Evolutionary conservation across 2,113 vertebrate genomes (phyloP).

Genomic region (Cnemophilus loriae): DNA sequence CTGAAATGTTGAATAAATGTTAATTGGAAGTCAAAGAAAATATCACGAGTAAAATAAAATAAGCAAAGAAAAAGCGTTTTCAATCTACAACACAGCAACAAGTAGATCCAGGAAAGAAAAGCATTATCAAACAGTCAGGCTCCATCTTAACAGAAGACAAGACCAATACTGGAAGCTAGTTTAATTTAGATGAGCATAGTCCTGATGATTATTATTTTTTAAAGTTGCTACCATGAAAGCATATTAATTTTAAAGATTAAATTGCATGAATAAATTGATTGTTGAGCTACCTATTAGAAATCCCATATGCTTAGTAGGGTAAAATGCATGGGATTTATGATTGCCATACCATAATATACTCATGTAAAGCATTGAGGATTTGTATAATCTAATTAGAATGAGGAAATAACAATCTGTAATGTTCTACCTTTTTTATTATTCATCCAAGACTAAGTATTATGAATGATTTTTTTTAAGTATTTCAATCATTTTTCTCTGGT

Average conservation of each 20-base stretch:
- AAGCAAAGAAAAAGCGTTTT: background rate
- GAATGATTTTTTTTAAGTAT: background rate
- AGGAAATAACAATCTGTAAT: slow-evolving; percentile 14
- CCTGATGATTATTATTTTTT: slow-evolving; percentile 25
- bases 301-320: background rate
- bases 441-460: slow-evolving; percentile 1
- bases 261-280: slow-evolving; percentile 42
- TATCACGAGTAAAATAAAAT: slow-evolving; percentile 17
- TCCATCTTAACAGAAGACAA: slow-evolving; percentile 15
- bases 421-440: slow-evolving; percentile 31
- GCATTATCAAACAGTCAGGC: background rate
- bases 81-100: background rate
- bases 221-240: slow-evolving; percentile 29
- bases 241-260: slow-evolving; percentile 49
- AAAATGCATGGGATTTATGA: background rate
- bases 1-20: slow-evolving; percentile 42
- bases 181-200: slow-evolving; percentile 16
- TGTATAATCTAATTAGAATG: slow-evolving; percentile 46
- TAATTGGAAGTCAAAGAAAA: slow-evolving; percentile 54
- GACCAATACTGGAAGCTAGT: background rate
- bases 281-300: background rate
- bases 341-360: background rate
- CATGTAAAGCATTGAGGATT: background rate
- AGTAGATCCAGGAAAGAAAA: background rate
- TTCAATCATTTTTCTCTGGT: slow-evolving; percentile 7